These are phyloP conservation scores for Ips nitidus DNA, from an alignment of 1,140 invertebrate species.

Conservation along the genomic window DNA sequence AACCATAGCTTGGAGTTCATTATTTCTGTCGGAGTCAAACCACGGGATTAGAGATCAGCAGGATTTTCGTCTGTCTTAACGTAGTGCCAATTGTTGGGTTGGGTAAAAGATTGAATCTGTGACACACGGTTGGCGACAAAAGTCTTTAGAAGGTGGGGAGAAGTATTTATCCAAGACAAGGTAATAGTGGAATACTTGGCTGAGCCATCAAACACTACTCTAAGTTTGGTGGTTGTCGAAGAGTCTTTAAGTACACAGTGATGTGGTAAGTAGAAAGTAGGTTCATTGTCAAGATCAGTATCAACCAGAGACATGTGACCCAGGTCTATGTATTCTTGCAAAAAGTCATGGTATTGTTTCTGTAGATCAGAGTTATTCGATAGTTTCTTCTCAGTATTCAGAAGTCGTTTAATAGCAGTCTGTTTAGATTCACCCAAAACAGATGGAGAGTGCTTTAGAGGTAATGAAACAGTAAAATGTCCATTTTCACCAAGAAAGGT, in stretches of 20 bases:
- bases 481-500: constrained; percentile 11
- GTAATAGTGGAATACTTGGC: background rate
- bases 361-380: background rate
- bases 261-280: too few species aligned
- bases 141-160: constrained; percentile 42
- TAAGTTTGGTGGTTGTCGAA: too few species aligned
- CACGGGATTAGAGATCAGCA: constrained; percentile 50
- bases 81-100: constrained; percentile 46
- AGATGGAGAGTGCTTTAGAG: constrained; percentile 13
- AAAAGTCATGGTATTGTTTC: constrained; percentile 2
- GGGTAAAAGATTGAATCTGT: constrained; percentile 45
- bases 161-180: constrained; percentile 15
- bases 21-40: constrained; percentile 34
- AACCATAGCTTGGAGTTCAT: constrained; percentile 21
- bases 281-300: too few species aligned
- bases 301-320: background rate
- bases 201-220: too few species aligned
- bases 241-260: too few species aligned
- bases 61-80: constrained; percentile 48
- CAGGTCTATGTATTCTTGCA: constrained; percentile 1
- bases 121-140: constrained; percentile 53
- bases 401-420: constrained; percentile 27
- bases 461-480: constrained; percentile 25
- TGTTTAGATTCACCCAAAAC: constrained; percentile 26
- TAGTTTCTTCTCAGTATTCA: constrained; percentile 36